Base-by-base conservation (phyloP, 2,888 invertebrate genomes). In the Athalia rosae region DNA sequence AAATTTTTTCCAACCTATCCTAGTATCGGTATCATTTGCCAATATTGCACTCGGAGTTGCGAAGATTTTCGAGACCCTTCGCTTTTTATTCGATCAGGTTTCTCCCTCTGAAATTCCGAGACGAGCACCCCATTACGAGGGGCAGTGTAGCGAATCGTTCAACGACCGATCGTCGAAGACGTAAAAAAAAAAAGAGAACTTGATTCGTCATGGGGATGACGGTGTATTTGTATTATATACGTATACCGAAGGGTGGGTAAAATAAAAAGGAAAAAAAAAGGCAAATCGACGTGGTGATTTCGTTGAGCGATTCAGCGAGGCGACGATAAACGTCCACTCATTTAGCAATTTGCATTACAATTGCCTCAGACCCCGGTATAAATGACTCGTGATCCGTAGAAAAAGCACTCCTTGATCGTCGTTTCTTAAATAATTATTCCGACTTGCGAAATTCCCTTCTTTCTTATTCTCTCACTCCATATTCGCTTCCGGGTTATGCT, bases 91-190 rank as follows among this genome's bases (percentile, higher is more conserved):
- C 4, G 71, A 58, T 71, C 56, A 71, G 8, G 45, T 71, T 71
- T 71, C 28, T 58, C 71, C 58, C 71, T 58, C 58, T 28, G 28
- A 28, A 71, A 71, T 43, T 71, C 71, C 71, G 58, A 56, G 71
- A 15, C 53, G 48, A 50, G 67, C 28, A 45, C 45, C 71, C 71
- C 71, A 71, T 71, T 58, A 71, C 71, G 13, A 41, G 71, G 58
- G 13, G 45, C 71, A 71, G 71, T 43, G 71, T 71, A 71, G 71
- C 71, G 58, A 71, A 71, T 71, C 58, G 71, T 71, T 71, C 71
- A 58, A 71, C 11, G 71, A 71, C 56, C 71, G 58, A 71, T 71
- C 41, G n/a, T 71, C 71, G 56, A 58, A 71, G 56, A 71, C 71
- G 2, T 28, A 28, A 71, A 61, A 61, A 61, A 69, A 58, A 71